Evolutionary conservation across 2,888 invertebrate species (phyloP).

Genomic region (Theodoxus fluviatilis): DNA sequence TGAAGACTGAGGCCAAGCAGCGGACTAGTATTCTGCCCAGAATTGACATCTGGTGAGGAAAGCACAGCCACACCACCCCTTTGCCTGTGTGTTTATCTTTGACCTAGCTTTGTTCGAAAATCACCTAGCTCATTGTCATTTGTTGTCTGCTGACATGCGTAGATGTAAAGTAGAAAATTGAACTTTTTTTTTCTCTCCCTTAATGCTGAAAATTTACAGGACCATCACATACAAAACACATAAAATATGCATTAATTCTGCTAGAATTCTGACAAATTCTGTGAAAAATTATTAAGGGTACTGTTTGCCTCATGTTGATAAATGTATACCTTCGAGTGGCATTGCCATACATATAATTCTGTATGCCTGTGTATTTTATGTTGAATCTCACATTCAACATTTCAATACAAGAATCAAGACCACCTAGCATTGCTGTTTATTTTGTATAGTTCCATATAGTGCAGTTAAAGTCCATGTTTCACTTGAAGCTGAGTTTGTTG

Average conservation of each 20-base stretch:
- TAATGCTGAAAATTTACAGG: neutral
- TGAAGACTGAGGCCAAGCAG: constrained; percentile 81
- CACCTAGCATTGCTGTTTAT: too few species aligned
- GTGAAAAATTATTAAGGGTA: too few species aligned
- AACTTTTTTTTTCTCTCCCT: neutral
- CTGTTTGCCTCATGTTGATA: too few species aligned
- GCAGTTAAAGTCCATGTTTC: neutral
- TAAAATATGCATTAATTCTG: too few species aligned
- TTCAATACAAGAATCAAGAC: too few species aligned
- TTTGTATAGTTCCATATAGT: neutral
- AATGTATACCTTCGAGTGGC: too few species aligned
- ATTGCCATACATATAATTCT: too few species aligned
- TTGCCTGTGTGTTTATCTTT: constrained; percentile 18
- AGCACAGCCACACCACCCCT: neutral
- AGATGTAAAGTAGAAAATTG: neutral
- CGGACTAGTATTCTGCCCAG: constrained; percentile 86
- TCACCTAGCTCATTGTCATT: neutral
- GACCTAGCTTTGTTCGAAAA: too few species aligned
- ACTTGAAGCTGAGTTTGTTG: neutral
- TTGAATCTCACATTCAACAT: too few species aligned
- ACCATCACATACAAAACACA: too few species aligned
- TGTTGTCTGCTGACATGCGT: neutral
- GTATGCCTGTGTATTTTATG: too few species aligned
- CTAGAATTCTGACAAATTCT: too few species aligned
- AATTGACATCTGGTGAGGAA: constrained; percentile 78